Base-by-base conservation (phyloP, 2,113 vertebrate genomes). In the Chiloscyllium plagiosum region DNA sequence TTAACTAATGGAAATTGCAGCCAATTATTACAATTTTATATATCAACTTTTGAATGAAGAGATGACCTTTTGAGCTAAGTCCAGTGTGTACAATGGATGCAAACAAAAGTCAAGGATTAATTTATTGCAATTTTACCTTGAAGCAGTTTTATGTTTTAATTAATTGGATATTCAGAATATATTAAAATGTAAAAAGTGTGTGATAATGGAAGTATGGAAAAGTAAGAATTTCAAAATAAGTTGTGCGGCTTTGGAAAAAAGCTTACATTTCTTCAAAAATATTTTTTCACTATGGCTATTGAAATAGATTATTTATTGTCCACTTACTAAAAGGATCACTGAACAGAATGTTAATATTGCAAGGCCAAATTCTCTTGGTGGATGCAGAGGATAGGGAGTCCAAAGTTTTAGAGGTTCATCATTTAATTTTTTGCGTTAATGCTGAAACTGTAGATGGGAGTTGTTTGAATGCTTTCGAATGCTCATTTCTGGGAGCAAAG, bases 1-100 rank as follows among this genome's bases (percentile, higher is more conserved):
- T 94, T 94, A 94, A 50, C 68, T 37, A 19, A 17, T 26, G 93
- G 22, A 94, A 70, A 94, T 94, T 94, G 93, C 66, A 94, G 37
- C 37, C 47, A 70, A 94, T 94, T 94, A 94, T 47, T 68, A 70
- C 66, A 94, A 94, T 24, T 70, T 69, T 24, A 42, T 94, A 70
- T 72, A 50, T 42, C 66, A 94, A 65, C 90, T 94, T 94, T 94
- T 94, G n/a, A 69, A 94, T 69, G 52, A 70, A 66, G 20, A 69
- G 66, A 70, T 94, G 92, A 26, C 33, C 66, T 70, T 94, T 65
- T 15, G 17, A 61, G 87, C 56, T 61, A 61, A 90, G 61, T 65
- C 52, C n/a, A 52, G 26, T 37, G 70, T 69, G 65, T 69, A 94
- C 47, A 94, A 29, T 94, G 65, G 42, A 22, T 70, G 68, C 92